phyloP scores from a whole-genome alignment of 1,140 invertebrate genomes.

The Cyrtorhinus lividipennis region DNA sequence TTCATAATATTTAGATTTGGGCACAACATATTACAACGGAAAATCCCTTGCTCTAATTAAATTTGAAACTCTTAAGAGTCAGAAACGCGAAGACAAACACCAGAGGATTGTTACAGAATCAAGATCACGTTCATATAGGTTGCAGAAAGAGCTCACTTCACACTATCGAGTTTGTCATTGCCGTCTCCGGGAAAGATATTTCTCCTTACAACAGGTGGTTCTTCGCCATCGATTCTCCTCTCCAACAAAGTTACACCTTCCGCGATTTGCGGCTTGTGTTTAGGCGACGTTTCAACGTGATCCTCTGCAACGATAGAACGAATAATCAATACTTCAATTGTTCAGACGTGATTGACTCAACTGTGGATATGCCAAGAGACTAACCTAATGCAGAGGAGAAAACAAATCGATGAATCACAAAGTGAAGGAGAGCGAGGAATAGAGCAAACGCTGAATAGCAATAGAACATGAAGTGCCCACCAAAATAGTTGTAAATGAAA shows the following conservation, averaged over 20 bases:
- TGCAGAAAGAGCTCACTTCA: too few relatives aligned
- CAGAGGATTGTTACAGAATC: too few relatives aligned
- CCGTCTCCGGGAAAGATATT: not conserved
- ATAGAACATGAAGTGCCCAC: slow-evolving; percentile 37
- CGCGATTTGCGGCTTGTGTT: not conserved
- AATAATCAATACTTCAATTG: not conserved
- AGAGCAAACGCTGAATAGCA: slow-evolving; percentile 37
- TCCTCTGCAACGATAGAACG: not conserved
- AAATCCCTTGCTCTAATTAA: too few relatives aligned
- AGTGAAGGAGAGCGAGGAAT: slow-evolving; percentile 37
- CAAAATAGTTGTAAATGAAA: slow-evolving; percentile 38
- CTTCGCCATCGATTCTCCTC: not conserved
- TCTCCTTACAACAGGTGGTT: not conserved
- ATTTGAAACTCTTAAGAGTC: too few relatives aligned
- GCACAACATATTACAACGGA: too few relatives aligned
- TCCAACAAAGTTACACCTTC: not conserved
- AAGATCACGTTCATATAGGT: too few relatives aligned
- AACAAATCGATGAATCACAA: slow-evolving; percentile 25
- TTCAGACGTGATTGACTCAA: not conserved
- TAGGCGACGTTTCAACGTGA: not conserved
- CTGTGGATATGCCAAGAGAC: not conserved
- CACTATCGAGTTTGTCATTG: not conserved
- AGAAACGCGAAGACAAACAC: too few relatives aligned
- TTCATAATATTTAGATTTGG: too few relatives aligned
- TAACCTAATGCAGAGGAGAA: not conserved